These are phyloP conservation scores for Tryphoninae sp. DNA, from an alignment of 2,888 invertebrate species.

Conservation along the genomic window DNA sequence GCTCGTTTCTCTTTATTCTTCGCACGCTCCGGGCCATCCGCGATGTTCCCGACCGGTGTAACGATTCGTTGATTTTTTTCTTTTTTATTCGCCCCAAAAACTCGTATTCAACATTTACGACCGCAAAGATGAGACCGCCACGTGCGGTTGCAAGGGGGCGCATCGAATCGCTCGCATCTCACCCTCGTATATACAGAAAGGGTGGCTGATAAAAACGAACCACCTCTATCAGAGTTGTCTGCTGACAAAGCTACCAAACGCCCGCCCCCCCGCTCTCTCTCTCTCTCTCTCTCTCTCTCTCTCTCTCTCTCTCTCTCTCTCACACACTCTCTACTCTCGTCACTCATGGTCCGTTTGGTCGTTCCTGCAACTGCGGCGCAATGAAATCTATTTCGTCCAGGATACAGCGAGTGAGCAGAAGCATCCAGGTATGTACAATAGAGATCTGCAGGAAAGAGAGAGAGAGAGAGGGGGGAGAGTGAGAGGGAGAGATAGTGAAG, in stretches of 20 bases:
- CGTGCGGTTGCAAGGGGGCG: constrained; percentile 7
- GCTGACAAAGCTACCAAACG: constrained; percentile 58
- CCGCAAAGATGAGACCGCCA: background rate
- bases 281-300: background rate
- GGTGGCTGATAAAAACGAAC: constrained; percentile 63
- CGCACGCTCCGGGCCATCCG: no score
- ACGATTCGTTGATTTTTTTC: background rate
- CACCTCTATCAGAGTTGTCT: constrained; percentile 61
- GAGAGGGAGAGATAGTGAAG: constrained; percentile 48
- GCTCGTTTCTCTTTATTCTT: no score
- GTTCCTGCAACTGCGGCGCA: constrained; percentile 43
- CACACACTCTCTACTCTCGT: constrained; percentile 10
- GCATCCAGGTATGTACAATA: constrained; percentile 3
- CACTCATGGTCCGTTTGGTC: constrained; percentile 40
- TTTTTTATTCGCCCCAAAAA: background rate
- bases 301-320: background rate
- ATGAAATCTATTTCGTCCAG: constrained; percentile 47
- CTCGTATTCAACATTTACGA: background rate
- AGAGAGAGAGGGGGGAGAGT: constrained; percentile 6
- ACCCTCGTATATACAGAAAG: constrained; percentile 1
- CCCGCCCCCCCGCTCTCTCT: background rate
- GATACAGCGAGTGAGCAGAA: constrained; percentile 33
- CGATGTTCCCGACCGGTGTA: no score
- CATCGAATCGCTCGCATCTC: background rate
- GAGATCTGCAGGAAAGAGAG: background rate